A percentile compares a stretch with the other conserved stretches of the same genome.
These are phyloP conservation scores for Operophtera brumata DNA, from an alignment of 2,888 invertebrate genomes.

Conservation along the genomic window DNA sequence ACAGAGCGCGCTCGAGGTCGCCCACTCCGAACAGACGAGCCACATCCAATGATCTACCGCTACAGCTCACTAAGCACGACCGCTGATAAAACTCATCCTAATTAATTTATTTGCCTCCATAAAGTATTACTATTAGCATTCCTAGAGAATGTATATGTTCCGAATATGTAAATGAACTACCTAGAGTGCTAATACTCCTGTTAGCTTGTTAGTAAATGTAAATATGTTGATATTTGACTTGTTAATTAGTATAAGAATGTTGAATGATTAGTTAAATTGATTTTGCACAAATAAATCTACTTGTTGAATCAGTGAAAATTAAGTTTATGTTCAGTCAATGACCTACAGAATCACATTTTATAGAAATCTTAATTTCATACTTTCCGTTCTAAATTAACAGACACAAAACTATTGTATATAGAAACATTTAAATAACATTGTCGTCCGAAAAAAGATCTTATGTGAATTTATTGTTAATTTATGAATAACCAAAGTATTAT, in stretches of 20 bases:
- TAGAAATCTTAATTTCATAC: not conserved
- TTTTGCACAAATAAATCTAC: constrained; percentile 57
- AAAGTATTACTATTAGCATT: constrained; percentile 61
- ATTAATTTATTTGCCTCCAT: constrained; percentile 54
- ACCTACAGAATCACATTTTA: not conserved
- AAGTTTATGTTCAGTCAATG: constrained; percentile 19
- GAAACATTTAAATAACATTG: not conserved
- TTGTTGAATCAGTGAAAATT: constrained; percentile 9
- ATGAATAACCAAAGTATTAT: constrained; percentile 62
- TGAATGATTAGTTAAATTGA: constrained; percentile 52
- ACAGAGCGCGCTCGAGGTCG: constrained; percentile 72
- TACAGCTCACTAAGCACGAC: constrained; percentile 87
- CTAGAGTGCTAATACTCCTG: constrained; percentile 62
- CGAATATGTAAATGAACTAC: constrained; percentile 64
- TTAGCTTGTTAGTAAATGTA: constrained; percentile 70
- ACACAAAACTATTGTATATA: not conserved
- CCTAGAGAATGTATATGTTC: constrained; percentile 62
- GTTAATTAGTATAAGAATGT: constrained; percentile 61
- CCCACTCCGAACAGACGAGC: constrained; percentile 32
- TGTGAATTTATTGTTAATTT: constrained; percentile 11
- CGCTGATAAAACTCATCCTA: constrained; percentile 63
- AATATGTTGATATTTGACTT: constrained; percentile 65
- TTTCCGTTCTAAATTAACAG: not conserved
- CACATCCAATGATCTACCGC: constrained; percentile 77
- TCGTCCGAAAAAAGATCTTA: constrained; percentile 2